Conservation (phyloP, 2,113 vertebrate species). For the Chloropsis hardwickii region DNA sequence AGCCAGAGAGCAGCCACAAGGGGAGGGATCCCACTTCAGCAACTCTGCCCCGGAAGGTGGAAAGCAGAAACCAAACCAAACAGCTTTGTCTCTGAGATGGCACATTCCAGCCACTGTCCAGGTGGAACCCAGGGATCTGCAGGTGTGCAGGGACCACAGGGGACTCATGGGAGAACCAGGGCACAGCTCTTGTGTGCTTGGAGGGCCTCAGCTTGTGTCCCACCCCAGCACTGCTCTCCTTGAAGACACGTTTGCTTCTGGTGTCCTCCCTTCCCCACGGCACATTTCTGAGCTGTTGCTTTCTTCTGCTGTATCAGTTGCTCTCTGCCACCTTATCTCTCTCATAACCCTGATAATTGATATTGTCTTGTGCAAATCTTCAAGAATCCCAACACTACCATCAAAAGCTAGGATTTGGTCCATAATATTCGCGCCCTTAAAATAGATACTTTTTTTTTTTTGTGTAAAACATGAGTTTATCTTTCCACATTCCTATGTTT, state of each 20-base stretch:
- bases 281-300: background rate
- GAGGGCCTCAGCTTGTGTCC: background rate
- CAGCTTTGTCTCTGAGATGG: background rate
- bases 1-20: background rate
- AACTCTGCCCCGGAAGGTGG: background rate
- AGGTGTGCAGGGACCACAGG: rapidly evolving
- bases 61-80: background rate
- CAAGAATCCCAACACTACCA: background rate
- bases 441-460: background rate
- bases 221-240: background rate
- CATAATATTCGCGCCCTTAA: background rate
- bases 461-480: background rate
- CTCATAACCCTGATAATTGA: background rate
- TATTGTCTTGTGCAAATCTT: background rate
- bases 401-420: background rate
- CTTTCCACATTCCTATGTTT: constrained; percentile 24
- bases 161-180: rapidly evolving
- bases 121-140: background rate
- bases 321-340: background rate
- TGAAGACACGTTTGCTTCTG: rapidly evolving
- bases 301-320: background rate
- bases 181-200: background rate
- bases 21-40: background rate
- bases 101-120: background rate
- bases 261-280: rapidly evolving